Conservation (phyloP, 2,888 invertebrate genomes). For the Bombylius major region DNA sequence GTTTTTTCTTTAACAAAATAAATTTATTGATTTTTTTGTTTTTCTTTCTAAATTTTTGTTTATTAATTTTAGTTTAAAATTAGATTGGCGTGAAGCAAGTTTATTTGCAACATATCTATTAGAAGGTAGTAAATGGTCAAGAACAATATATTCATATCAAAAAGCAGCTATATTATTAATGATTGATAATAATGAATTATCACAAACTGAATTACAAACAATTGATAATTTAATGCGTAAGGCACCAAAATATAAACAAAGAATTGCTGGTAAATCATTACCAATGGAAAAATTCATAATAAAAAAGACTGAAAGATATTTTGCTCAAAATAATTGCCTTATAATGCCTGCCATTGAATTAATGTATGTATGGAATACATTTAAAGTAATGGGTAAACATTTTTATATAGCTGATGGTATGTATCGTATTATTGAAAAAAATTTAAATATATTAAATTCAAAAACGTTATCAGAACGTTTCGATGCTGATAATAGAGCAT, state of each 20-base stretch:
- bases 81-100: constrained; percentile 68
- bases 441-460: constrained; percentile 27
- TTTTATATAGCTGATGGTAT: constrained; percentile 47
- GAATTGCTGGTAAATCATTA: constrained; percentile 90
- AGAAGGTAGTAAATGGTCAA: constrained; percentile 80
- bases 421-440: constrained; percentile 49
- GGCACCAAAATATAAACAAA: constrained; percentile 70
- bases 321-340: constrained; percentile 57
- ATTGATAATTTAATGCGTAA: constrained; percentile 53
- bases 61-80: constrained; percentile 46
- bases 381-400: constrained; percentile 65
- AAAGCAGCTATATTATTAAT: constrained; percentile 73
- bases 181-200: constrained; percentile 42
- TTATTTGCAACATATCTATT: constrained; percentile 57
- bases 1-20: no score
- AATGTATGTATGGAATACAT: constrained; percentile 87
- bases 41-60: neutral
- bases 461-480: constrained; percentile 25
- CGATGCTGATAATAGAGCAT: constrained; percentile 57
- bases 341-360: constrained; percentile 77
- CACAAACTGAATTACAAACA: constrained; percentile 40
- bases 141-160: constrained; percentile 82
- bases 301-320: constrained; percentile 70
- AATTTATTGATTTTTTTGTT: no score
- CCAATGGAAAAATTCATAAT: constrained; percentile 95